phyloP scores from a whole-genome alignment of 2,888 invertebrate genomes.

The Drosophila ezoana region DNA sequence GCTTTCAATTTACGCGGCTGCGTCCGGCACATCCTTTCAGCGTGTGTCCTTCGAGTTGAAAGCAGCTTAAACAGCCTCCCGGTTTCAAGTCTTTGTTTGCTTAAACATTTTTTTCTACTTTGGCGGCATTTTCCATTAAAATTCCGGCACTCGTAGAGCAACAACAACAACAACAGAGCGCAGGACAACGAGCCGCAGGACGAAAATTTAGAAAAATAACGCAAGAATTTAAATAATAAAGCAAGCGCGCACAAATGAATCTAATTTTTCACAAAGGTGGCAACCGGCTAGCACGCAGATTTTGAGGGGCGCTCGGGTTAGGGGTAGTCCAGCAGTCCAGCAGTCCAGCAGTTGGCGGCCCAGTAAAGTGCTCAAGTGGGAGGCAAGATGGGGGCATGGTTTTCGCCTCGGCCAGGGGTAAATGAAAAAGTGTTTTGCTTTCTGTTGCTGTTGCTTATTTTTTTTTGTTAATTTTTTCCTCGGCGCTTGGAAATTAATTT shows the following conservation, averaged over 20 bases:
- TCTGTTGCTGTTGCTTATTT: conserved; percentile 57
- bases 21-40: conserved; percentile 71
- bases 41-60: conserved; percentile 71
- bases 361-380: conserved; percentile 23
- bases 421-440: conserved; percentile 75
- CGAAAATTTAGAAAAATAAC: conserved; percentile 79
- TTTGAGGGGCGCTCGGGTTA: not conserved
- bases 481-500: conserved; percentile 73
- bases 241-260: conserved; percentile 81
- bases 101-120: conserved; percentile 70
- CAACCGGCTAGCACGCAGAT: conserved; percentile 39
- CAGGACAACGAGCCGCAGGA: conserved; percentile 40
- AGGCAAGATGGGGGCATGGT: conserved; percentile 11
- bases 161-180: conserved; percentile 24
- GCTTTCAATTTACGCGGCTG: conserved; percentile 76
- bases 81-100: conserved; percentile 69
- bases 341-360: conserved; percentile 8
- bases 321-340: not conserved
- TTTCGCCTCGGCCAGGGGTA: conserved; percentile 44
- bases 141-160: conserved; percentile 72
- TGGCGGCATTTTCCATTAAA: conserved; percentile 83
- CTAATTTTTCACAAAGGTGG: conserved; percentile 79
- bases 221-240: conserved; percentile 81
- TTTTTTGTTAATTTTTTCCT: conserved; percentile 60
- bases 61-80: conserved; percentile 71